Evolutionary conservation across 2,113 vertebrate species (phyloP).

Genomic region (Menura novaehollandiae): DNA sequence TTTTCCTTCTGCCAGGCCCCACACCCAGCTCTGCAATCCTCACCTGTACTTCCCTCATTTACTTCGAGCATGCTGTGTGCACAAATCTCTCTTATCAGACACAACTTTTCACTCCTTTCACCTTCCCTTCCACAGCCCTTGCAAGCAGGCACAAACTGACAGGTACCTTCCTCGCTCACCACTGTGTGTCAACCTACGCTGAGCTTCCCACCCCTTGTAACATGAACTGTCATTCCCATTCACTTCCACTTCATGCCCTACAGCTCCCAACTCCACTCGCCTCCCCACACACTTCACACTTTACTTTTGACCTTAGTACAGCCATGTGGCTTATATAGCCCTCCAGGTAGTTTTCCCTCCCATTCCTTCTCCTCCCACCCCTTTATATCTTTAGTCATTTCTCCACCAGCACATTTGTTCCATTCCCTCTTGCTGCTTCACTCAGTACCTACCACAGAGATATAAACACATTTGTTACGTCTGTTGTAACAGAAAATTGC

Average conservation of each 20-base stretch:
- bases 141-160: background rate
- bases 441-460: background rate
- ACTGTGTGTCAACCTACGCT: rapidly evolving
- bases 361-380: background rate
- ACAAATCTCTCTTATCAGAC: background rate
- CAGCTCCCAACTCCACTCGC: background rate
- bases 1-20: background rate
- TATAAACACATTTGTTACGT: background rate
- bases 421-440: background rate
- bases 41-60: background rate
- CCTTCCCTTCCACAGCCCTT: background rate
- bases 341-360: background rate
- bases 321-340: background rate
- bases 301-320: background rate
- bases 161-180: background rate
- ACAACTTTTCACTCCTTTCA: background rate
- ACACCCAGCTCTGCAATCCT: background rate
- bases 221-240: background rate
- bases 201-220: background rate
- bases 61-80: background rate
- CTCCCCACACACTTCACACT: background rate
- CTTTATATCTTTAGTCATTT: background rate
- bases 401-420: background rate
- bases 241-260: background rate
- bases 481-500: background rate